A percentile compares a stretch with the other conserved stretches of the same genome.
These are phyloP conservation scores for Nephrotoma guestfalica DNA, from an alignment of 2,888 invertebrate genomes.

Conservation along the genomic window DNA sequence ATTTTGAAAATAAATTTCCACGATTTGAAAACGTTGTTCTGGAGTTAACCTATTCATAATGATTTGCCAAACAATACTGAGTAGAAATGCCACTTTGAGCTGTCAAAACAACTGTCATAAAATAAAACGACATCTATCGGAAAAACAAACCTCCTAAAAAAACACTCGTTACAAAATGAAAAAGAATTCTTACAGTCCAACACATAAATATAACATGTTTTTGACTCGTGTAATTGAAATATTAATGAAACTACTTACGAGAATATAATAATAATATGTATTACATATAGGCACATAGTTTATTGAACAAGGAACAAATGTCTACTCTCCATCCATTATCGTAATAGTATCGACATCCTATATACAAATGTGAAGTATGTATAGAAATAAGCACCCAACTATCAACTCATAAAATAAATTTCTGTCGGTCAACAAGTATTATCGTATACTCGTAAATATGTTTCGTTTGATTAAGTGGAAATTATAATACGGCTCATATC, in stretches of 20 bases:
- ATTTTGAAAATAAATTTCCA: too few species aligned
- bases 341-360: background rate
- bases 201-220: background rate
- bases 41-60: too few species aligned
- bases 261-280: background rate
- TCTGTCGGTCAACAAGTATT: background rate
- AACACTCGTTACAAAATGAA: background rate
- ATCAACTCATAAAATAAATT: background rate
- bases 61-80: too few species aligned
- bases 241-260: background rate
- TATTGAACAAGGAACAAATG: background rate
- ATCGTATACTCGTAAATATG: background rate
- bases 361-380: background rate
- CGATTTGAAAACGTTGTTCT: too few species aligned
- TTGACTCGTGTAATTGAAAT: background rate
- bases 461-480: background rate
- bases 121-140: too few species aligned
- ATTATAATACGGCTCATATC: background rate
- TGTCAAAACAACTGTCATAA: too few species aligned
- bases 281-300: background rate
- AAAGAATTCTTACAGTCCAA: background rate
- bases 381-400: background rate
- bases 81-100: too few species aligned
- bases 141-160: too few species aligned
- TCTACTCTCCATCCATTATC: background rate